Evolutionary conservation across 2,113 vertebrate species (phyloP).

Genomic region (Amphilophus citrinellus): DNA sequence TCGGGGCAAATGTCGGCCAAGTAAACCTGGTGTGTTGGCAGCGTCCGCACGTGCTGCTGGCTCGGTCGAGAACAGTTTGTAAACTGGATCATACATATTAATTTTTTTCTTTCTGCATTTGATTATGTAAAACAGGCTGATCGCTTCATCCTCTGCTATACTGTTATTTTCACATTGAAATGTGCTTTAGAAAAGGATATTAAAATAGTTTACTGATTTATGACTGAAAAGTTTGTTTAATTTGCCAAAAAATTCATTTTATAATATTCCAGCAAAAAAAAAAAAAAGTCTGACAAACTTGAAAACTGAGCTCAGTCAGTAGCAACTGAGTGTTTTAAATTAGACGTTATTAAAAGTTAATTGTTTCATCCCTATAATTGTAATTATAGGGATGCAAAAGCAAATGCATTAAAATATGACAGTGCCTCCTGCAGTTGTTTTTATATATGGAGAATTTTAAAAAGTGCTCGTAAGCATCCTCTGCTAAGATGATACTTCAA

Average conservation of each 20-base stretch:
- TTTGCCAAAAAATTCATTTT: not conserved
- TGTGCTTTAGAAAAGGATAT: not conserved
- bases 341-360: not conserved
- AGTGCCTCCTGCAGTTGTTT: no score
- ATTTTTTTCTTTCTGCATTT: slow-evolving; percentile 35
- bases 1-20: slow-evolving; percentile 40
- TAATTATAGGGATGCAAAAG: accelerated
- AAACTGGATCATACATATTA: slow-evolving; percentile 50
- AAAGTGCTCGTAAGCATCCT: not conserved
- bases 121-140: slow-evolving; percentile 29
- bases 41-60: slow-evolving; percentile 29
- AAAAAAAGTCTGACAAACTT: not conserved
- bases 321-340: not conserved
- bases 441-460: accelerated
- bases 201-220: not conserved
- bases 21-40: slow-evolving; percentile 58
- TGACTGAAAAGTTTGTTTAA: not conserved
- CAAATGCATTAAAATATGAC: not conserved
- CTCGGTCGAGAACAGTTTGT: slow-evolving; percentile 48
- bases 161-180: not conserved
- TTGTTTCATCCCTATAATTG: not conserved
- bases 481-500: accelerated
- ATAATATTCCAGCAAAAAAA: not conserved
- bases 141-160: not conserved
- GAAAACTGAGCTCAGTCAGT: not conserved